phyloP scores from a whole-genome alignment of 2,797 vertebrate species.

The Chromobotia macracanthus region DNA sequence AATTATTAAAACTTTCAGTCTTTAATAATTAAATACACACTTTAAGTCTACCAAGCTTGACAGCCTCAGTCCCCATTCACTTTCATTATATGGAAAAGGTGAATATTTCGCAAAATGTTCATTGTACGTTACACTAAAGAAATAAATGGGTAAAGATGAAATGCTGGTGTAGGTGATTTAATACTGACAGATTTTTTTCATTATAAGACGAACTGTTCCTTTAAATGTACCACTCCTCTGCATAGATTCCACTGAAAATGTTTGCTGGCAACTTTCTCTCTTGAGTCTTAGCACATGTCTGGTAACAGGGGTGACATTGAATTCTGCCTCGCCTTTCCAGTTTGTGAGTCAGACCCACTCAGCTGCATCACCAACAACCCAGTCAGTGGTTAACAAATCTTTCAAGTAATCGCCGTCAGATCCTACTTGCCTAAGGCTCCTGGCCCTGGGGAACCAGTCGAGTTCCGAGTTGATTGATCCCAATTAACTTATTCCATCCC shows the following conservation, averaged over 20 bases:
- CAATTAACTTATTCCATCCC: slow-evolving; percentile 63
- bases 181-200: background rate
- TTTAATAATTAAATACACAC: too few species aligned
- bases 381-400: slow-evolving; percentile 59
- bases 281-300: slow-evolving; percentile 8
- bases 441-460: slow-evolving; percentile 48
- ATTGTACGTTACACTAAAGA: background rate
- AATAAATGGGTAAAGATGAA: background rate
- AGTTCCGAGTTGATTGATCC: slow-evolving; percentile 66
- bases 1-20: background rate
- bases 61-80: background rate
- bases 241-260: background rate
- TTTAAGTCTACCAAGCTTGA: background rate
- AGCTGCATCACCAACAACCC: slow-evolving; percentile 34
- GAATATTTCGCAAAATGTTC: background rate
- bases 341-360: slow-evolving; percentile 50
- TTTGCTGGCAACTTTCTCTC: background rate
- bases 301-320: slow-evolving; percentile 51
- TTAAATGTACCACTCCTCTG: background rate
- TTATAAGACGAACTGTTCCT: background rate
- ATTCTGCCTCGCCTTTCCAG: slow-evolving; percentile 31
- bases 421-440: slow-evolving; percentile 54
- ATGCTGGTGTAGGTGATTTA: background rate
- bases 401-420: slow-evolving; percentile 59
- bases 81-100: background rate